Evolutionary conservation across 2,797 vertebrate species (phyloP).

Genomic region (Macroramphosus scolopax): DNA sequence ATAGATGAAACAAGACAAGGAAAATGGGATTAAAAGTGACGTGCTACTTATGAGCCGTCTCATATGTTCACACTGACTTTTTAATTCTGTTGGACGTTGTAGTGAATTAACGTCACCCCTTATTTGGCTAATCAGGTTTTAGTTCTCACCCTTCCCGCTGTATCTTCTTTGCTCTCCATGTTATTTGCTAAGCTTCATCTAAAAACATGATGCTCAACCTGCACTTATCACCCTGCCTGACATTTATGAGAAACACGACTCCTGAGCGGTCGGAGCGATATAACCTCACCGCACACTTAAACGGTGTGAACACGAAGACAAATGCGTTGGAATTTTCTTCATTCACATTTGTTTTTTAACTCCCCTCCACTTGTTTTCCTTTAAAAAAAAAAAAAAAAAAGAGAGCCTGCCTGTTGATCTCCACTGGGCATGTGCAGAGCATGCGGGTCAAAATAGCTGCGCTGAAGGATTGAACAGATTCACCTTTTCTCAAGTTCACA

Average conservation of each 20-base stretch:
- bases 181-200: slow-evolving; percentile 56
- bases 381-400: no score
- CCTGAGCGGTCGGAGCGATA: slow-evolving; percentile 39
- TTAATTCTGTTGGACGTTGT: no score
- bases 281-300: slow-evolving; percentile 37
- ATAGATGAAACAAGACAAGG: no score
- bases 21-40: no score
- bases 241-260: slow-evolving; percentile 72
- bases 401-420: slow-evolving; percentile 10
- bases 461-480: slow-evolving; percentile 70
- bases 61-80: no score
- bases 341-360: slow-evolving; percentile 29
- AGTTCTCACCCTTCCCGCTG: slow-evolving; percentile 53
- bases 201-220: slow-evolving; percentile 58
- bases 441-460: slow-evolving; percentile 73
- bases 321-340: slow-evolving; percentile 32
- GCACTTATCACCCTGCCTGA: slow-evolving; percentile 74
- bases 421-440: slow-evolving; percentile 63
- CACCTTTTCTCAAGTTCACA: slow-evolving; percentile 83
- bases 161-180: slow-evolving; percentile 48
- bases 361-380: background rate
- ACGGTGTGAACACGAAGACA: slow-evolving; percentile 62
- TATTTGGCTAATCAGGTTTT: slow-evolving; percentile 35
- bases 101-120: no score
- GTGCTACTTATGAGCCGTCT: no score